Conservation (phyloP, 2,797 vertebrate genomes). For the Dicrostonyx torquatus region DNA sequence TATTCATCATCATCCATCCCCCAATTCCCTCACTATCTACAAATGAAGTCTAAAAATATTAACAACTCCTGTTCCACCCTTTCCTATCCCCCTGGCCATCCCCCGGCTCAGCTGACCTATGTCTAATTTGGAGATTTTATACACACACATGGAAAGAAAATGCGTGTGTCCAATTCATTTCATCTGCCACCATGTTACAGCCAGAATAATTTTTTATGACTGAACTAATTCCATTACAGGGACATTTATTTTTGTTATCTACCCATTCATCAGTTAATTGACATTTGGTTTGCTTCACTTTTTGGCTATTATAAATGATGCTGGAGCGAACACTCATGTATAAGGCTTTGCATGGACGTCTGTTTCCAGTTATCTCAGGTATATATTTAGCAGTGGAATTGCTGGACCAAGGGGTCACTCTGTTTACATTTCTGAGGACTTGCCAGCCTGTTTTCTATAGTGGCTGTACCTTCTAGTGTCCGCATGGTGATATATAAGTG, state of each 20-base stretch:
- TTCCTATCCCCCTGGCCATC: background rate
- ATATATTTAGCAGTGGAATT: background rate
- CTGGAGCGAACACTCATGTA: background rate
- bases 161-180: background rate
- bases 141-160: background rate
- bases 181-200: background rate
- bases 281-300: conserved; percentile 29
- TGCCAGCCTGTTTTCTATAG: background rate
- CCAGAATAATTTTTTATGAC: background rate
- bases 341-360: background rate
- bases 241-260: background rate
- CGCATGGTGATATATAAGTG: background rate
- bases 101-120: background rate
- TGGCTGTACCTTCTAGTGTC: background rate
- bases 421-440: background rate
- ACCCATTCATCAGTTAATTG: background rate
- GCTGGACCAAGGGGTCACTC: background rate
- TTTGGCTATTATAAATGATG: background rate
- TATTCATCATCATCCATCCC: background rate
- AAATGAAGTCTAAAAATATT: background rate
- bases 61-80: background rate
- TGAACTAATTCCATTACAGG: background rate
- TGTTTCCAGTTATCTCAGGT: background rate
- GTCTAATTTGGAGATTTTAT: background rate
- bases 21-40: background rate